Percentiles rank a stretch among this genome's conserved stretches.
These are phyloP conservation scores for Gavialis gangeticus DNA, from an alignment of 2,113 vertebrate genomes.

Conservation along the genomic window DNA sequence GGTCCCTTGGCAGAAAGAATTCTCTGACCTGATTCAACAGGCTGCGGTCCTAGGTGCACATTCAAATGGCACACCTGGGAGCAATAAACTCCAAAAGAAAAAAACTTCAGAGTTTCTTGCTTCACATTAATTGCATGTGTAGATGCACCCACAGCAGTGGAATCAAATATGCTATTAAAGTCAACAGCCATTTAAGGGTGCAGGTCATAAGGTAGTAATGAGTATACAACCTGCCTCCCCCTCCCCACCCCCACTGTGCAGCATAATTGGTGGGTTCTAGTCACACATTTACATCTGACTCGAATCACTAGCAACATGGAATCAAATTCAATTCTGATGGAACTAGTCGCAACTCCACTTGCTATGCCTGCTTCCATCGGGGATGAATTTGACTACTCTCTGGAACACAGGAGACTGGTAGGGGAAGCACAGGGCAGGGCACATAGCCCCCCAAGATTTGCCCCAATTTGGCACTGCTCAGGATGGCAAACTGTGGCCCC, in stretches of 20 bases:
- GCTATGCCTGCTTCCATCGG: rapidly evolving
- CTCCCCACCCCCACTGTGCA: rapidly evolving
- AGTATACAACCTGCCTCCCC: neutral
- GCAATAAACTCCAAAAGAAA: too few relatives aligned
- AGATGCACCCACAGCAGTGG: neutral
- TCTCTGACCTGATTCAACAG: too few relatives aligned
- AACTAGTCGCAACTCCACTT: rapidly evolving
- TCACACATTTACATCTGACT: neutral
- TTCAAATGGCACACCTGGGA: too few relatives aligned
- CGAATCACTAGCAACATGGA: neutral
- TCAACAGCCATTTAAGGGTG: neutral
- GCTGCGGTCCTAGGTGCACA: too few relatives aligned
- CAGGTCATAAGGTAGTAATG: neutral
- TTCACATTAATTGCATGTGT: too few relatives aligned
- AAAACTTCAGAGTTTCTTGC: too few relatives aligned
- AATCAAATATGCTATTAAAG: neutral
- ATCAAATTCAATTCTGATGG: neutral
- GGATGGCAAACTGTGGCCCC: too few relatives aligned
- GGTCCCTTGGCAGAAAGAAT: too few relatives aligned
- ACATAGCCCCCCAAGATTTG: too few relatives aligned
- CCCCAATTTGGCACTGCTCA: too few relatives aligned
- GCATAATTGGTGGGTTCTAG: neutral
- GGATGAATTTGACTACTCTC: rapidly evolving
- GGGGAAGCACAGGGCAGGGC: neutral
- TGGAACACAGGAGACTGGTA: neutral